A percentile compares a stretch with the other conserved stretches of the same genome.
These are phyloP conservation scores for Athetis lepigone DNA, from an alignment of 2,888 invertebrate genomes.

Conservation along the genomic window DNA sequence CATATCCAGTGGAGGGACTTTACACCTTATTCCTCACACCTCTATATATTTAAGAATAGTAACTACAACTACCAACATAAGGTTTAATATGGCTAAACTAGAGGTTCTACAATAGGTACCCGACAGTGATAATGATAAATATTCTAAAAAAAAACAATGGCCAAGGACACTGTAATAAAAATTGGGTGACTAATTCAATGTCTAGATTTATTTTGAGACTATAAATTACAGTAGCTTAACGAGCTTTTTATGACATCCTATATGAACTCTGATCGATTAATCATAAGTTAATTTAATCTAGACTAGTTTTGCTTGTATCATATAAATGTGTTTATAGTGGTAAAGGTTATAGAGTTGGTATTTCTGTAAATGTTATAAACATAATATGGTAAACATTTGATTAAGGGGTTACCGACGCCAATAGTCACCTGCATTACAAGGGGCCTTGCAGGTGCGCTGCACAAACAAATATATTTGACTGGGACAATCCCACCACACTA, in stretches of 20 bases:
- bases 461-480: too few species aligned
- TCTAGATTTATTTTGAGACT: not conserved
- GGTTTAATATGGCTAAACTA: too few species aligned
- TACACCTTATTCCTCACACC: too few species aligned
- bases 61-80: too few species aligned
- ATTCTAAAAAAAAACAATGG: not conserved
- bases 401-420: too few species aligned
- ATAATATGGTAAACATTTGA: too few species aligned
- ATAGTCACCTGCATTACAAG: too few species aligned
- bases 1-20: too few species aligned
- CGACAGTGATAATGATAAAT: not conserved
- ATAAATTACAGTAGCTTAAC: constrained; percentile 30
- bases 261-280: constrained; percentile 23
- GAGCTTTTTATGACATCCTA: constrained; percentile 41
- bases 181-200: constrained; percentile 8
- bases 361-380: too few species aligned
- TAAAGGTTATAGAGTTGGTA: not conserved
- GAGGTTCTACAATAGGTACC: not conserved
- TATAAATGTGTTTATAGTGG: not conserved
- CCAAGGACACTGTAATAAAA: not conserved
- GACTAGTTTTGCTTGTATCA: not conserved
- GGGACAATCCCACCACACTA: too few species aligned
- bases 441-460: too few species aligned
- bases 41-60: too few species aligned
- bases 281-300: constrained; percentile 30